Evolutionary conservation across 2,113 vertebrate genomes (phyloP).

Genomic region (Odocoileus hemionus): DNA sequence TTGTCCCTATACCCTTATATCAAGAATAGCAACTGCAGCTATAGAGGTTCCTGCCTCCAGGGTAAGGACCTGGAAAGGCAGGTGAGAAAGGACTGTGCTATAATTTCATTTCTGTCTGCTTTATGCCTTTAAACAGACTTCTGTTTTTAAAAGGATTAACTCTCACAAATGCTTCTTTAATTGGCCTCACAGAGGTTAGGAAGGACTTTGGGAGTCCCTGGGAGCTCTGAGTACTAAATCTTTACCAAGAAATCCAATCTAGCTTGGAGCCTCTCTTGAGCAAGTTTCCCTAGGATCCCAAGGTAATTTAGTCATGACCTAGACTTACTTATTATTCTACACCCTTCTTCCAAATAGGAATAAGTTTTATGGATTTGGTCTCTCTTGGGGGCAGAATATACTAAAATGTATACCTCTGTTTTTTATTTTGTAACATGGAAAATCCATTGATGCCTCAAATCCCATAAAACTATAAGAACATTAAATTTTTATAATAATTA

Average conservation of each 20-base stretch:
- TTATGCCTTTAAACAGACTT: neutral
- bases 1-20: neutral
- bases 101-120: neutral
- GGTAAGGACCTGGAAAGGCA: neutral
- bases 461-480: neutral
- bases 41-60: neutral
- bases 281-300: neutral
- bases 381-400: neutral
- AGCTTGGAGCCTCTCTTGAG: neutral
- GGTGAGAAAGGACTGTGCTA: neutral
- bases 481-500: neutral
- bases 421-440: conserved; percentile 20
- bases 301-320: neutral
- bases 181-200: neutral
- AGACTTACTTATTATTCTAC: neutral
- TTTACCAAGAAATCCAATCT: neutral
- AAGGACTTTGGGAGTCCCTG: neutral
- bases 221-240: neutral
- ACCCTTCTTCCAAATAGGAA: neutral
- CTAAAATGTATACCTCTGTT: neutral
- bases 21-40: neutral
- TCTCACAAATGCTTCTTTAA: neutral
- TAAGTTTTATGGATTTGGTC: neutral
- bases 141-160: neutral
- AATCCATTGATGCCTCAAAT: neutral